Evolutionary conservation across 2,113 vertebrate species (phyloP).

Genomic region (Cinclus mexicanus): DNA sequence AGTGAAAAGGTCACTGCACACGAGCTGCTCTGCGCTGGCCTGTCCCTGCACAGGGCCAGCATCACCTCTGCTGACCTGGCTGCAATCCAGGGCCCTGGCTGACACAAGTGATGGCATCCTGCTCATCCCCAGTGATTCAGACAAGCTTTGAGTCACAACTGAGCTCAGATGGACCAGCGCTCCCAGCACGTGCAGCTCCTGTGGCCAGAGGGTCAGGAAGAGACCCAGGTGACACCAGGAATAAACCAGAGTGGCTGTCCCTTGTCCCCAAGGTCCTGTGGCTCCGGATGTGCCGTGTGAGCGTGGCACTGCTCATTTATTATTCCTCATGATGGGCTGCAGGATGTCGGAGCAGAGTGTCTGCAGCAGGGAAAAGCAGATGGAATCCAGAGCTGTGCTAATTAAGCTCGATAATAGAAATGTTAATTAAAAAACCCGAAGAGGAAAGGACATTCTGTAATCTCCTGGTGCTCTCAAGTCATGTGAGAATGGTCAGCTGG

Average conservation of each 20-base stretch:
- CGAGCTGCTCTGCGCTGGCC: accelerated
- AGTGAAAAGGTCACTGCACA: neutral
- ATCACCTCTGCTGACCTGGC: neutral
- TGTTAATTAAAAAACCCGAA: constrained; percentile 62
- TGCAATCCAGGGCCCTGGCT: neutral
- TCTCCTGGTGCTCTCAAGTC: neutral
- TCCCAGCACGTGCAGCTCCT: accelerated
- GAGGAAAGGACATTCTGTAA: constrained; percentile 43
- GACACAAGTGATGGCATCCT: accelerated
- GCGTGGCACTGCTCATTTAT: neutral
- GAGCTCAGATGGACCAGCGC: neutral
- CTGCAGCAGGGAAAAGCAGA: constrained; percentile 56
- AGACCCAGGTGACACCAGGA: neutral
- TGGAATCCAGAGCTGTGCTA: constrained; percentile 33
- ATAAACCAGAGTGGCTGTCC: accelerated
- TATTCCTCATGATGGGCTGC: neutral
- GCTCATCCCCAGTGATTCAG: neutral
- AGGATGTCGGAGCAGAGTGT: neutral
- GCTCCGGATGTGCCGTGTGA: neutral
- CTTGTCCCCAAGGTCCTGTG: neutral
- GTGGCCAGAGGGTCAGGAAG: accelerated
- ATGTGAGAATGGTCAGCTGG: neutral
- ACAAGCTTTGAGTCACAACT: neutral
- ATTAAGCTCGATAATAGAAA: constrained; percentile 57
- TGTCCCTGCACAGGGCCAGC: accelerated